Percentiles rank a stretch among this genome's conserved stretches.
Evolutionary conservation across 2,113 vertebrate species (phyloP).

Genomic region (Lagopus leucura): DNA sequence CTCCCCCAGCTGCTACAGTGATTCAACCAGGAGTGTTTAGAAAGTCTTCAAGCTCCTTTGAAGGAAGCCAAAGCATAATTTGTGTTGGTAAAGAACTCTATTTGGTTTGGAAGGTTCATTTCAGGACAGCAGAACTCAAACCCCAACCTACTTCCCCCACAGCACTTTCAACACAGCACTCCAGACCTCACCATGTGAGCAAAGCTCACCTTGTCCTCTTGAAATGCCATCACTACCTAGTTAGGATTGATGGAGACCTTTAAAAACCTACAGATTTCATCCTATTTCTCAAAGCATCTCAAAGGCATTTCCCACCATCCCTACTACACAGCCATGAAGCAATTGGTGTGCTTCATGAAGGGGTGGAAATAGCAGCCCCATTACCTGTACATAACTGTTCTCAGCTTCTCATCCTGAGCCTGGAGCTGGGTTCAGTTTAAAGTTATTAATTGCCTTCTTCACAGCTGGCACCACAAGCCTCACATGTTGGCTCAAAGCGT

Average conservation of each 20-base stretch:
- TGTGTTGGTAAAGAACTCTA: not conserved
- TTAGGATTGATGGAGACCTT: not conserved
- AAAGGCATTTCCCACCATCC: not conserved
- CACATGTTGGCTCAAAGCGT: constrained; percentile 36
- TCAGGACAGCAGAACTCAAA: not conserved
- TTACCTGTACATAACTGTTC: constrained; percentile 3
- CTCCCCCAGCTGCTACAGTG: not conserved
- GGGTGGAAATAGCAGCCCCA: not conserved
- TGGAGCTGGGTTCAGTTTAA: constrained; percentile 31
- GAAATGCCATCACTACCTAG: not conserved
- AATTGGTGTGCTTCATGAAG: not conserved
- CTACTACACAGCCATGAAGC: not conserved
- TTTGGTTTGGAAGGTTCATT: not conserved
- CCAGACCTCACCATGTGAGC: not conserved
- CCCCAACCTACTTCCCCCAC: not conserved
- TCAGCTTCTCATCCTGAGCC: constrained; percentile 4
- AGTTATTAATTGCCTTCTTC: constrained; percentile 66
- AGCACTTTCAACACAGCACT: not conserved
- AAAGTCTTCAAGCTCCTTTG: not conserved
- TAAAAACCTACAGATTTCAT: not conserved
- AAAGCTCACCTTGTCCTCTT: not conserved
- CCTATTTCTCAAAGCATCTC: not conserved
- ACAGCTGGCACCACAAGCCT: constrained; percentile 59
- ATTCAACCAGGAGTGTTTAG: not conserved
- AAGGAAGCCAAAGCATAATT: not conserved